These are phyloP conservation scores for Uromys caudimaculatus DNA, from an alignment of 2,797 vertebrate genomes.

Conservation along the genomic window DNA sequence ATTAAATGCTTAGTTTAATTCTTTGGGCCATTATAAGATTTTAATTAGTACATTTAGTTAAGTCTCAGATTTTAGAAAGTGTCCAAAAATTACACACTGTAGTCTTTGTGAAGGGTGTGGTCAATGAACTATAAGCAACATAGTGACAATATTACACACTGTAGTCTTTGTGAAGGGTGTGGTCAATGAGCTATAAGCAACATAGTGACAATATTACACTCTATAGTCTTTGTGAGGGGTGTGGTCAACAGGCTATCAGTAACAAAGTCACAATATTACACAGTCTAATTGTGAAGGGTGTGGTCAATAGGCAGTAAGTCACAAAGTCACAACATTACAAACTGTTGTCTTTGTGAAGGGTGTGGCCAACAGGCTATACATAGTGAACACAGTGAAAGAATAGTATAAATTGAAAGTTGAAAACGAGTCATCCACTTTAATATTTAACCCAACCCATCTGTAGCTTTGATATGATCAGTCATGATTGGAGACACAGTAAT, in stretches of 20 bases:
- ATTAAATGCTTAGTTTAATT: background rate
- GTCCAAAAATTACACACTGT: background rate
- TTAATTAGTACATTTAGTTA: background rate
- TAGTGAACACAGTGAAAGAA: background rate
- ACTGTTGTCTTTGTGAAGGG: slow-evolving; percentile 55
- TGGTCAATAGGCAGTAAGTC: background rate
- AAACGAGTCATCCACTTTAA: background rate
- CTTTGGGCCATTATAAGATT: background rate
- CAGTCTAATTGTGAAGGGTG: slow-evolving; percentile 59
- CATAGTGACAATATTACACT: background rate
- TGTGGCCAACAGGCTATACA: background rate
- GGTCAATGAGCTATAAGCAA: background rate
- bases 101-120: slow-evolving; percentile 69
- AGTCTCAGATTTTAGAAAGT: slow-evolving; percentile 1
- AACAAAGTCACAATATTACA: background rate
- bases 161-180: slow-evolving; percentile 60
- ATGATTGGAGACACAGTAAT: background rate
- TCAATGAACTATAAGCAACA: slow-evolving; percentile 11
- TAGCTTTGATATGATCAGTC: background rate
- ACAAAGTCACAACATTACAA: background rate
- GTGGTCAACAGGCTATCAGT: background rate
- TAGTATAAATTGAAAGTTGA: background rate
- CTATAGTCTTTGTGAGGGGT: slow-evolving; percentile 60
- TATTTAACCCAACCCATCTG: background rate
- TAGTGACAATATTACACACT: background rate